phyloP scores from a whole-genome alignment of 2,797 vertebrate species.

The Brachymystax lenok region DNA sequence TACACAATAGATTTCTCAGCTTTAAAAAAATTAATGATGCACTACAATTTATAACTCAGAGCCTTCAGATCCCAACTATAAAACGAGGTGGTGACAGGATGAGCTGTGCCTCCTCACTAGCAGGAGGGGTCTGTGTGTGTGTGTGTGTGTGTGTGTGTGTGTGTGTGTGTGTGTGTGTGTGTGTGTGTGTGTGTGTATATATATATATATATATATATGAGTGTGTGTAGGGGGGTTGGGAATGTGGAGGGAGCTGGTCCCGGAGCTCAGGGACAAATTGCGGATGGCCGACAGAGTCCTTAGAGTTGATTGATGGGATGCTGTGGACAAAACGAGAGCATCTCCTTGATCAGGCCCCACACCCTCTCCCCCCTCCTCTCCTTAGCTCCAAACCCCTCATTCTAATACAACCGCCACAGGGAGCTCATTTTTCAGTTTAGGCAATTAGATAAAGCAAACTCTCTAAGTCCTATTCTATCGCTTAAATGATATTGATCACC shows the following conservation, averaged over 20 bases:
- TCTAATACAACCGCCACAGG: conserved; percentile 61
- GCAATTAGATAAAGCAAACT: conserved; percentile 83
- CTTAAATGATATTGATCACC: conserved; percentile 82
- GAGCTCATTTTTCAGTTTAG: conserved; percentile 80
- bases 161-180: conserved; percentile 17
- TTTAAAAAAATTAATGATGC: conserved; percentile 62
- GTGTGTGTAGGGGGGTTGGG: conserved; percentile 8
- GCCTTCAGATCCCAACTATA: conserved; percentile 37
- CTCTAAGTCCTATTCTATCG: conserved; percentile 74
- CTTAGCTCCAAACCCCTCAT: conserved; percentile 61
- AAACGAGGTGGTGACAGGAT: conserved; percentile 56
- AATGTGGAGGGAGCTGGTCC: conserved; percentile 27
- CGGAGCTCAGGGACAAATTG: conserved; percentile 53
- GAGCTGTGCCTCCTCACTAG: conserved; percentile 33
- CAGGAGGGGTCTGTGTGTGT: conserved; percentile 28
- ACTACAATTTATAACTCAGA: conserved; percentile 59
- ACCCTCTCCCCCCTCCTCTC: conserved; percentile 25
- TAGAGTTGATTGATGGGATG: conserved; percentile 64
- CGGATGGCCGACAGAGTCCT: conserved; percentile 50
- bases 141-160: neutral
- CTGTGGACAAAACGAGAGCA: conserved; percentile 53
- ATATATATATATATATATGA: too few species aligned
- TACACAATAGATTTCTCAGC: conserved; percentile 51
- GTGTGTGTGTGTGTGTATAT: neutral
- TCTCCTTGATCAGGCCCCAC: conserved; percentile 31